Conservation (phyloP, 2,888 invertebrate genomes). For the Gonocerus acuteangulatus region DNA sequence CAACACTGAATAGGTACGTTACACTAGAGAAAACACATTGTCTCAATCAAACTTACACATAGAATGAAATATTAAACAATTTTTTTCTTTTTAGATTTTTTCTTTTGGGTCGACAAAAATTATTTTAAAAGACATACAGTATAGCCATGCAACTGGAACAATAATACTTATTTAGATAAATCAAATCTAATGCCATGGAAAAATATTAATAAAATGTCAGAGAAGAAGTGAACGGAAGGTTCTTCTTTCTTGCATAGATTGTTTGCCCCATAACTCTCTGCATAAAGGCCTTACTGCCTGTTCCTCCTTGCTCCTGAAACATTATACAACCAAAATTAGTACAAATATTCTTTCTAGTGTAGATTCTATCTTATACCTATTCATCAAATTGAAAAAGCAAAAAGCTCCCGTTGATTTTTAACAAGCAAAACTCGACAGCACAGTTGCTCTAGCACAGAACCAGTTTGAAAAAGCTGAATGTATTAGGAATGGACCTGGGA, state of each 20-base stretch:
- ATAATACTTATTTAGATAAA: conserved; percentile 32
- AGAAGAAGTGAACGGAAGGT: conserved; percentile 25
- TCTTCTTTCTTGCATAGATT: conserved; percentile 4
- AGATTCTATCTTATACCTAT: no score
- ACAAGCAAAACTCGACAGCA: no score
- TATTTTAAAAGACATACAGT: conserved; percentile 15
- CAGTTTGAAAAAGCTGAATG: no score
- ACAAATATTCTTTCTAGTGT: not conserved
- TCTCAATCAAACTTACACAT: conserved; percentile 4
- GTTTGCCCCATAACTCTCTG: no score
- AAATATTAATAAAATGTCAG: conserved; percentile 32
- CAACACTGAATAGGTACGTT: conserved; percentile 10
- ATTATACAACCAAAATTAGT: not conserved
- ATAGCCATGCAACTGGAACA: conserved; percentile 29
- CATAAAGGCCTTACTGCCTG: conserved; percentile 31
- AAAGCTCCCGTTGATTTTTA: no score
- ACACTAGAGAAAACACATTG: conserved; percentile 16
- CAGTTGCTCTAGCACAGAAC: no score
- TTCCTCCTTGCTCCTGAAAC: conserved; percentile 35
- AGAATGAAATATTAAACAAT: conserved; percentile 14
- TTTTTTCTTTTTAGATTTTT: conserved; percentile 5
- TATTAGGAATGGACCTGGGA: no score
- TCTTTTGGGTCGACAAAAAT: not conserved
- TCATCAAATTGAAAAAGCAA: no score
- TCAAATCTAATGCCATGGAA: conserved; percentile 32